Percentiles rank a stretch among this genome's conserved stretches.
Evolutionary conservation across 2,888 invertebrate species (phyloP).

Genomic region (Scotopteryx bipunctaria): DNA sequence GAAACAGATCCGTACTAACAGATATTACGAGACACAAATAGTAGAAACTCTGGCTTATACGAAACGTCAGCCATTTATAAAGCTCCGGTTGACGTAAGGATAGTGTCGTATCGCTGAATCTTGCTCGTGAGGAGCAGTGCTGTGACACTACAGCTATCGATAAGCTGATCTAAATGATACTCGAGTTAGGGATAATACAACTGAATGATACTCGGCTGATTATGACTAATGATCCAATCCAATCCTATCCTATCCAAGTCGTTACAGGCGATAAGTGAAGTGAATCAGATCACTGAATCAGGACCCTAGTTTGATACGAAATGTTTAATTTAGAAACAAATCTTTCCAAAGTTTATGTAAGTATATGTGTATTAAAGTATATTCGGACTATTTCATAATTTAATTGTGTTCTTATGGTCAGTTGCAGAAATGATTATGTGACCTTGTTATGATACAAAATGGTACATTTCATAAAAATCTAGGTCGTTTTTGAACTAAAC

Average conservation of each 20-base stretch:
- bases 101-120: slow-evolving; percentile 34
- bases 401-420: background rate
- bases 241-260: too few relatives aligned
- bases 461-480: background rate
- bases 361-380: background rate
- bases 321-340: too few relatives aligned
- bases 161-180: slow-evolving; percentile 19
- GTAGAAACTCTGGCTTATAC: slow-evolving; percentile 17
- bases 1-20: background rate
- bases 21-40: slow-evolving; percentile 19
- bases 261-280: too few relatives aligned
- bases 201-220: slow-evolving; percentile 1
- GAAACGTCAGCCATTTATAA: slow-evolving; percentile 27
- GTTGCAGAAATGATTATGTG: background rate
- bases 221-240: background rate
- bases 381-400: background rate
- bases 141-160: slow-evolving; percentile 21
- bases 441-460: background rate
- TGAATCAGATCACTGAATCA: too few relatives aligned
- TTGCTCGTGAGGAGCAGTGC: slow-evolving; percentile 19
- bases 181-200: slow-evolving; percentile 6
- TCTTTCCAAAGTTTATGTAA: background rate
- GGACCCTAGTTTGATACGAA: too few relatives aligned
- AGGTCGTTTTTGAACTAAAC: slow-evolving; percentile 1
- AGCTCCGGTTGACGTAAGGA: slow-evolving; percentile 27